A percentile compares a stretch with the other conserved stretches of the same genome.
Evolutionary conservation across 2,888 invertebrate species (phyloP).

Genomic region (Pandemis heparana): DNA sequence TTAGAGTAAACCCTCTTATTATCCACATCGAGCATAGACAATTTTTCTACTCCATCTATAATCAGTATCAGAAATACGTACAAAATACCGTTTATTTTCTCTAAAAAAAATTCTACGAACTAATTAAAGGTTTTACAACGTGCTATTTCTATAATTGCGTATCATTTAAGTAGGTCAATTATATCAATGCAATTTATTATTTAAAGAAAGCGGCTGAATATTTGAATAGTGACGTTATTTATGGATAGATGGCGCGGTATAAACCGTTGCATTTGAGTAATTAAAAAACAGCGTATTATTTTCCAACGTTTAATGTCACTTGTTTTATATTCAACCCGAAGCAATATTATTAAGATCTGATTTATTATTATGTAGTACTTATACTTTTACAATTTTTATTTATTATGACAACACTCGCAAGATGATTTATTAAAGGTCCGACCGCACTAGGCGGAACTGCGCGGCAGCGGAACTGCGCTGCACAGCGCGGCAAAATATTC

Average conservation of each 20-base stretch:
- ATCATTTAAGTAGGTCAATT: constrained; percentile 55
- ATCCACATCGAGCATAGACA: too few species aligned
- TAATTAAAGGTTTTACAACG: constrained; percentile 38
- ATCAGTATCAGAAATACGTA: too few species aligned
- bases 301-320: neutral
- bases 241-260: neutral
- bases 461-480: too few species aligned
- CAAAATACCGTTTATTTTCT: constrained; percentile 1
- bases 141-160: constrained; percentile 45
- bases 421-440: neutral
- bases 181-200: constrained; percentile 37
- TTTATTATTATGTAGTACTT: constrained; percentile 5
- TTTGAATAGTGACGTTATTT: constrained; percentile 6
- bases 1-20: too few species aligned
- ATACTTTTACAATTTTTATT: constrained; percentile 8
- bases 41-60: too few species aligned
- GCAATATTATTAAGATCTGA: constrained; percentile 37
- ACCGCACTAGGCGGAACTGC: too few species aligned
- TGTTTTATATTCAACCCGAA: constrained; percentile 10
- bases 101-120: constrained; percentile 21
- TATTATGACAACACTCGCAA: constrained; percentile 20
- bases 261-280: neutral
- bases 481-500: too few species aligned
- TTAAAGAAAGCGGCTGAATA: neutral
- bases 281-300: neutral